phyloP scores from a whole-genome alignment of 2,113 vertebrate species.

The Ceyx melanurus region DNA sequence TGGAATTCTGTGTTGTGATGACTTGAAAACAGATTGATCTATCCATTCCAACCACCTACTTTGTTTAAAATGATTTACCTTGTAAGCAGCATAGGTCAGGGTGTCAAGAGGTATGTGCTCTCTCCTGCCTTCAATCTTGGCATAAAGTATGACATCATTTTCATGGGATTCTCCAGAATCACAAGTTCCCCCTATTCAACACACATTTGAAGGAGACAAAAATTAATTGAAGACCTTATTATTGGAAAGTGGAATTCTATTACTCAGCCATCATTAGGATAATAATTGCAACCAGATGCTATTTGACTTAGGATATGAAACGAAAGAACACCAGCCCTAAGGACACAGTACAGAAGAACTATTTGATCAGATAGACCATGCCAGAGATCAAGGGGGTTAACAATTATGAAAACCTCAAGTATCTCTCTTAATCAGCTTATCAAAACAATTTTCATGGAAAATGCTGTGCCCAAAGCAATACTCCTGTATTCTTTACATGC shows the following conservation, averaged over 20 bases:
- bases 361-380: not conserved
- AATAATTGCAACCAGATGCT: conserved; percentile 7
- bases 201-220: not conserved
- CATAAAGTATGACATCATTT: conserved; percentile 87
- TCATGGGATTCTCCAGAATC: conserved; percentile 92
- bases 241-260: not conserved
- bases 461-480: not conserved
- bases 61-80: conserved; percentile 70
- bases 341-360: not conserved
- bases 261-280: conserved; percentile 11
- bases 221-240: not conserved
- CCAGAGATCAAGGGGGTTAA: conserved; percentile 24
- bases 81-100: conserved; percentile 90
- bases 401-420: conserved; percentile 13
- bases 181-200: conserved; percentile 85
- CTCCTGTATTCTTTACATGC: not conserved
- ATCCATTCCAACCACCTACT: not conserved
- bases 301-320: conserved; percentile 25
- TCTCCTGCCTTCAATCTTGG: conserved; percentile 85
- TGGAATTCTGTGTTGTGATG: not conserved
- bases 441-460: conserved; percentile 26
- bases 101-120: conserved; percentile 86
- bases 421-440: conserved; percentile 30
- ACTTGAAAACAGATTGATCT: not conserved
- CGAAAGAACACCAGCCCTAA: conserved; percentile 21